These are phyloP conservation scores for Sesia apiformis DNA, from an alignment of 2,888 invertebrate species.

Conservation along the genomic window DNA sequence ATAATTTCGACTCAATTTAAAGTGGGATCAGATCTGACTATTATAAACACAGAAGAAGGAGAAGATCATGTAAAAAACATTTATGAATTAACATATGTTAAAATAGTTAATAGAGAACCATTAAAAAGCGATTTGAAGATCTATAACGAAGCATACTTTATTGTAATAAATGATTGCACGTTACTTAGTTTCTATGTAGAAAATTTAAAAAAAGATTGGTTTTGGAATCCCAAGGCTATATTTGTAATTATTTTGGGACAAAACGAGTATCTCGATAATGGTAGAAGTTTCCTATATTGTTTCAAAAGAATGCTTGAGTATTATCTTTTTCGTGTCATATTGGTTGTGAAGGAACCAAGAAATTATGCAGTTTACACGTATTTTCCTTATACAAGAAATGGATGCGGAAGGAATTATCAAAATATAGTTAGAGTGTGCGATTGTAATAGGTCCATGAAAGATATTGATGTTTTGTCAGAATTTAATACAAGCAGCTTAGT, in stretches of 20 bases:
- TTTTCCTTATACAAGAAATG: constrained; percentile 6
- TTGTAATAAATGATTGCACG: not conserved
- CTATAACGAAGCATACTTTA: not conserved
- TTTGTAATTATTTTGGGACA: not conserved
- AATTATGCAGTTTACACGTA: constrained; percentile 6
- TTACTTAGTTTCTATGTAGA: not conserved
- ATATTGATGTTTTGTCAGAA: not conserved
- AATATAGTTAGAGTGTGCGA: constrained; percentile 6
- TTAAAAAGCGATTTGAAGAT: not conserved
- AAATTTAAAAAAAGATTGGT: not conserved
- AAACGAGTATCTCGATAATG: not conserved
- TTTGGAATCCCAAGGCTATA: not conserved
- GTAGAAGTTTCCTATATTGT: not conserved
- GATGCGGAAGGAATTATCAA: constrained; percentile 8
- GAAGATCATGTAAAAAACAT: not conserved
- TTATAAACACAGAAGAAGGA: not conserved
- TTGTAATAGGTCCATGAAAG: constrained; percentile 2
- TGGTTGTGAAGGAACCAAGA: not conserved
- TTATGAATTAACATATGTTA: not conserved
- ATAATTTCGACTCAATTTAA: not conserved
- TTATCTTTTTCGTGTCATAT: not conserved
- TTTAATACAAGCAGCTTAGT: constrained; percentile 1
- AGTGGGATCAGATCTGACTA: not conserved
- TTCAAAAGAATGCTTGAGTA: not conserved
- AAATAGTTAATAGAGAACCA: not conserved